Conservation (phyloP, 2,888 invertebrate species). For the Thelaira solivaga region DNA sequence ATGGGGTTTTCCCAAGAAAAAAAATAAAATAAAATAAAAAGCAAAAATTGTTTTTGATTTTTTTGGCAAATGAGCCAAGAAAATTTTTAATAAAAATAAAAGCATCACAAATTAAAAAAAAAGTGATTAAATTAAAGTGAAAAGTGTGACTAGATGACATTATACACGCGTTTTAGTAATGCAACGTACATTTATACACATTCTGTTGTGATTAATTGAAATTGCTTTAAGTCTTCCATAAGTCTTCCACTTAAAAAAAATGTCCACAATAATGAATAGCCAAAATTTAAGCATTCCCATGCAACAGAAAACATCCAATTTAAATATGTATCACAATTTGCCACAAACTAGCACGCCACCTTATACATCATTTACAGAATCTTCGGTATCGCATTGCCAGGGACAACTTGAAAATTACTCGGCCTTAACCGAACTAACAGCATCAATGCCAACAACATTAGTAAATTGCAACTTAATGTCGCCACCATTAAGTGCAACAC, state of each 20-base stretch:
- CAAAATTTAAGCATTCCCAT: conserved; percentile 65
- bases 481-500: conserved; percentile 70
- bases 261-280: conserved; percentile 62
- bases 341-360: conserved; percentile 50
- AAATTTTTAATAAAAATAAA: conserved; percentile 30
- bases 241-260: conserved; percentile 70
- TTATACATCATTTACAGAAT: conserved; percentile 45
- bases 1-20: conserved; percentile 75
- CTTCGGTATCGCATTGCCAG: conserved; percentile 12
- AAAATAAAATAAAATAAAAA: conserved; percentile 65
- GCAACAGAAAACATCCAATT: conserved; percentile 37
- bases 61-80: conserved; percentile 49
- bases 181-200: no score
- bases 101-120: neutral
- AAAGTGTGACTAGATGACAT: conserved; percentile 57
- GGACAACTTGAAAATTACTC: conserved; percentile 32
- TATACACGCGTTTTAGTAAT: conserved; percentile 44
- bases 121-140: conserved; percentile 37
- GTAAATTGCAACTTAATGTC: conserved; percentile 67
- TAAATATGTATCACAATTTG: conserved; percentile 58
- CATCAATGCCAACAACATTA: conserved; percentile 45
- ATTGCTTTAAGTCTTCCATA: conserved; percentile 34
- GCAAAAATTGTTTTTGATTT: neutral
- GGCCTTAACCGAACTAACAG: conserved; percentile 25
- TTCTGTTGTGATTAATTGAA: conserved; percentile 45